These are phyloP conservation scores for Beris chalybata DNA, from an alignment of 2,888 invertebrate species.

Conservation along the genomic window DNA sequence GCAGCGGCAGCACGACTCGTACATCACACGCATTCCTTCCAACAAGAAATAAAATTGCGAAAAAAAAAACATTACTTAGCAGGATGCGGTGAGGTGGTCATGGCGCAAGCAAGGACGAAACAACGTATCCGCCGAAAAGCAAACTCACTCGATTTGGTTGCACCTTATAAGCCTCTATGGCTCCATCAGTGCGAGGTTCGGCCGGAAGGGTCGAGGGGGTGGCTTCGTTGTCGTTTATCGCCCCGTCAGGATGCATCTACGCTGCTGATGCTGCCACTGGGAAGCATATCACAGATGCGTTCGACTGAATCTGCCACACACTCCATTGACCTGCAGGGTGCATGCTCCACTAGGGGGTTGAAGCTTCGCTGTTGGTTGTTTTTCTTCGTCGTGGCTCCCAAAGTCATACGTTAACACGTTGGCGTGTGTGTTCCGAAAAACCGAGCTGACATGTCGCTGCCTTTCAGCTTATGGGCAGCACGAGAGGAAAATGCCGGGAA, in stretches of 20 bases:
- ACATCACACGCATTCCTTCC: constrained; percentile 14
- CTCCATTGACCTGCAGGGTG: constrained; percentile 20
- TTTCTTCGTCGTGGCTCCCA: constrained; percentile 16
- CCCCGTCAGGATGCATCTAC: constrained; percentile 3
- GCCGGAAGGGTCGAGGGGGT: neutral
- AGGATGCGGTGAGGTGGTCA: neutral
- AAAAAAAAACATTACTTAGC: neutral
- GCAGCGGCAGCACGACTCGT: constrained; percentile 23
- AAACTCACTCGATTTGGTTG: neutral
- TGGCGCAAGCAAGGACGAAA: neutral
- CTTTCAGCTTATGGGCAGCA: neutral
- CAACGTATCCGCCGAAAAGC: constrained; percentile 1
- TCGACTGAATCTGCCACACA: constrained; percentile 3
- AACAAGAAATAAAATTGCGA: neutral
- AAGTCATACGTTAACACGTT: constrained; percentile 22
- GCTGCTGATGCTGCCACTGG: neutral
- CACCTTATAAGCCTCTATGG: constrained; percentile 7
- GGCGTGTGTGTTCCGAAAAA: constrained; percentile 10
- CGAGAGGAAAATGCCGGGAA: neutral
- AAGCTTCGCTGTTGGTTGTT: constrained; percentile 11
- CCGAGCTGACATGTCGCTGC: neutral
- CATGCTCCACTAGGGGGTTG: neutral
- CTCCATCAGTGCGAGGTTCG: neutral
- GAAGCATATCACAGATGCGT: constrained; percentile 13
- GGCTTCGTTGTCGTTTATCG: constrained; percentile 23